Conservation (phyloP, 2,888 invertebrate species). For the Clanis bilineata region DNA sequence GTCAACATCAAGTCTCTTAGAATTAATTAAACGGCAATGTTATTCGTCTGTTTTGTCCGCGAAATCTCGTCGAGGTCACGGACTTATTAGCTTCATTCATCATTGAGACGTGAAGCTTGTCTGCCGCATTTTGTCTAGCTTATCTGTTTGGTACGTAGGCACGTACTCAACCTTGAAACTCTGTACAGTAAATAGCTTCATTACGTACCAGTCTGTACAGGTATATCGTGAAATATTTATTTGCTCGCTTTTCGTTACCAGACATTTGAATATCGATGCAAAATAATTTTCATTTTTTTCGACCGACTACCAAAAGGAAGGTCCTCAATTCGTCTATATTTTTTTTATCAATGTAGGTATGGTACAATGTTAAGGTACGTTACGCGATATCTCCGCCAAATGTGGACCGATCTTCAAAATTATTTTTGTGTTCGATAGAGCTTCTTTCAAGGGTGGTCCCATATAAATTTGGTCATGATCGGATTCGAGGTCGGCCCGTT, state of each 20-base stretch:
- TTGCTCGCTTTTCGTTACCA: background rate
- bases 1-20: constrained; percentile 13
- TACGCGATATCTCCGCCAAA: too few species aligned
- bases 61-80: constrained; percentile 34
- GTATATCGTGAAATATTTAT: background rate
- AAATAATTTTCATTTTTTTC: constrained; percentile 32
- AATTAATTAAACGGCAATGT: constrained; percentile 24
- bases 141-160: constrained; percentile 36
- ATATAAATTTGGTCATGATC: too few species aligned
- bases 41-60: constrained; percentile 30
- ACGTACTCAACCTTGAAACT: constrained; percentile 28
- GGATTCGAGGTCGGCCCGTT: too few species aligned
- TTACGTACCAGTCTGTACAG: constrained; percentile 3
- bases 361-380: too few species aligned
- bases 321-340: too few species aligned
- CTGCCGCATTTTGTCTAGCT: constrained; percentile 39
- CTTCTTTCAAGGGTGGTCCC: too few species aligned
- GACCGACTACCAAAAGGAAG: too few species aligned
- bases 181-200: constrained; percentile 11
- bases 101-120: constrained; percentile 35
- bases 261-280: constrained; percentile 21
- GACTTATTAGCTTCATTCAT: constrained; percentile 33
- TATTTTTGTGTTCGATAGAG: too few species aligned
- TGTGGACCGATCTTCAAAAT: too few species aligned
- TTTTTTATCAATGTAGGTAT: too few species aligned